phyloP scores from a whole-genome alignment of 2,888 invertebrate species.

The Augiades crinisus region DNA sequence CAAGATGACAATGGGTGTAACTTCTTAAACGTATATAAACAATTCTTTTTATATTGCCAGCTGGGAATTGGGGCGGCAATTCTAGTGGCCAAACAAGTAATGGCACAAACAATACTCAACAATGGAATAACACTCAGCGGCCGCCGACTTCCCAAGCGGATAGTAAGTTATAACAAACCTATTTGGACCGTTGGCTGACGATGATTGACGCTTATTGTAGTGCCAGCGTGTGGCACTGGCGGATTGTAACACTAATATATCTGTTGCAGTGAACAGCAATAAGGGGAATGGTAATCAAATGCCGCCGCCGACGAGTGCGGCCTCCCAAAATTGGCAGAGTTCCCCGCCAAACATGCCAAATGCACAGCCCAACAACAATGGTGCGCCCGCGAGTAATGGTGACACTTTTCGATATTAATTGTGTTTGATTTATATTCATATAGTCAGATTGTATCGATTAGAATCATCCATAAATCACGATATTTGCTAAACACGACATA shows the following conservation, averaged over 20 bases:
- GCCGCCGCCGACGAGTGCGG: slow-evolving; percentile 69
- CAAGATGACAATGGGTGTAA: slow-evolving; percentile 17
- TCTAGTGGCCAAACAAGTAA: slow-evolving; percentile 70
- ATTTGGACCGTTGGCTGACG: slow-evolving; percentile 19
- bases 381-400: slow-evolving; percentile 72
- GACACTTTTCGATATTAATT: slow-evolving; percentile 23
- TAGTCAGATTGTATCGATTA: no score
- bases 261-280: slow-evolving; percentile 71
- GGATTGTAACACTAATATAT: slow-evolving; percentile 10
- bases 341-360: slow-evolving; percentile 73
- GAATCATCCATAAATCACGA: no score
- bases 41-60: slow-evolving; percentile 41
- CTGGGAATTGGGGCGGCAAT: slow-evolving; percentile 77
- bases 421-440: no score
- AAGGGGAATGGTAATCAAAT: slow-evolving; percentile 70
- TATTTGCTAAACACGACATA: no score
- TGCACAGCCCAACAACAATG: slow-evolving; percentile 73
- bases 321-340: slow-evolving; percentile 70
- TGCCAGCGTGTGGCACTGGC: not conserved
- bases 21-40: slow-evolving; percentile 25
- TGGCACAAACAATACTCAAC: slow-evolving; percentile 73
- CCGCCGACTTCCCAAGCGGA: slow-evolving; percentile 78
- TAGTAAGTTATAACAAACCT: slow-evolving; percentile 52
- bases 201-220: slow-evolving; percentile 16
- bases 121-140: slow-evolving; percentile 77